phyloP scores from a whole-genome alignment of 1,140 invertebrate species.

The Augochlora pura region DNA sequence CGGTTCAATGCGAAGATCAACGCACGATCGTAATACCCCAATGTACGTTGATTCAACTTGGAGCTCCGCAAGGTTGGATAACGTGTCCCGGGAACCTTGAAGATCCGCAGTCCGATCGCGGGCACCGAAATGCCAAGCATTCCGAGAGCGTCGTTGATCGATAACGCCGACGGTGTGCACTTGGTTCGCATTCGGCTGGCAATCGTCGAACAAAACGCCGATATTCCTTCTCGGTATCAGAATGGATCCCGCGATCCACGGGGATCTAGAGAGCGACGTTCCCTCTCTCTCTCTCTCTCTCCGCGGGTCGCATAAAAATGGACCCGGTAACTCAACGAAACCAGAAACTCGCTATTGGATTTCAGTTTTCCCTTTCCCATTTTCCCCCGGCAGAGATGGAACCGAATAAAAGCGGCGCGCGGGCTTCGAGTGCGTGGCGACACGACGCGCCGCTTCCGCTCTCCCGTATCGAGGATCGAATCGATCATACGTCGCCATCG shows the following conservation, averaged over 20 bases:
- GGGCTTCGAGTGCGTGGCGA: too few species aligned
- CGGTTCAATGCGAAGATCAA: too few species aligned
- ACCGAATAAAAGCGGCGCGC: conserved; percentile 2
- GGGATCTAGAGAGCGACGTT: too few species aligned
- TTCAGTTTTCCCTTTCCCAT: background rate
- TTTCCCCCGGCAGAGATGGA: background rate
- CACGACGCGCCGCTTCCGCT: background rate
- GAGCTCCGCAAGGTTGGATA: too few species aligned
- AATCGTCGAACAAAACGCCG: conserved; percentile 19
- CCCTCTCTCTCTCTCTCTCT: fast-evolving
- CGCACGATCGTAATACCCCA: too few species aligned
- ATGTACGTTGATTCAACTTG: too few species aligned
- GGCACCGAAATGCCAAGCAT: too few species aligned
- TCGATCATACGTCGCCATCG: conserved; percentile 22
- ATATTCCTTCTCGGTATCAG: conserved; percentile 10
- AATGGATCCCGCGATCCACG: conserved; percentile 10
- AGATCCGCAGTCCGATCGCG: background rate
- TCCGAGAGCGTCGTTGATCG: too few species aligned
- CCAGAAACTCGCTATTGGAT: conserved; percentile 36
- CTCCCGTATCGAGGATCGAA: conserved; percentile 4
- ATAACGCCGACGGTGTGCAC: background rate
- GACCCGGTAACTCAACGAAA: conserved; percentile 29
- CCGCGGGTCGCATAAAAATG: background rate
- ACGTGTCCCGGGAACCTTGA: background rate
- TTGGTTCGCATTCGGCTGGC: background rate